phyloP scores from a whole-genome alignment of 2,888 invertebrate genomes.

The Xylota sylvarum region DNA sequence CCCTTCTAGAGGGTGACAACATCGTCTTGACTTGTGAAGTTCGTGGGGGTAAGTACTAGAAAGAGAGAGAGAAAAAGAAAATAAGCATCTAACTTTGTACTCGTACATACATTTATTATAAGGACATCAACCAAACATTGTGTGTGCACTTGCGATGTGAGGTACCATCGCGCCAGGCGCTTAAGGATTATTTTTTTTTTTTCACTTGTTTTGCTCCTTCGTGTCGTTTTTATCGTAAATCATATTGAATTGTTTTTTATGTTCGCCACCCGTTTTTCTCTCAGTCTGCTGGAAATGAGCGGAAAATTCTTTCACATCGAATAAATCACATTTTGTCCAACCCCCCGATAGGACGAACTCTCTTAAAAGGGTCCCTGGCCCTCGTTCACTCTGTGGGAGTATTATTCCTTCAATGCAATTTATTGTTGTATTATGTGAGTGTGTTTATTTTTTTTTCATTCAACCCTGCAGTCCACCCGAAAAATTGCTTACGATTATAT shows the following conservation, averaged over 20 bases:
- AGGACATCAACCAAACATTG: slow-evolving; percentile 35
- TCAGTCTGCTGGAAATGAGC: slow-evolving; percentile 62
- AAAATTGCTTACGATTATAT: slow-evolving; percentile 44
- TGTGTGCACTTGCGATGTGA: slow-evolving; percentile 56
- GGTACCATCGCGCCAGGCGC: slow-evolving; percentile 20
- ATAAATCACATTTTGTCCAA: slow-evolving; percentile 70
- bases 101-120: slow-evolving; percentile 9
- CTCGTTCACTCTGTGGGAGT: slow-evolving; percentile 12
- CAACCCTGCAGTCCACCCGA: slow-evolving; percentile 33
- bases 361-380: slow-evolving; percentile 62
- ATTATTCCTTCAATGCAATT: slow-evolving; percentile 52
- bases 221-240: slow-evolving; percentile 61
- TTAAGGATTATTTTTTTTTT: slow-evolving; percentile 14
- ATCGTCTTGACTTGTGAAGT: slow-evolving; percentile 94
- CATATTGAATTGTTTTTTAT: slow-evolving; percentile 69
- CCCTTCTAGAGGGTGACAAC: slow-evolving; percentile 92
- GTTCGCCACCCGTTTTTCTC: slow-evolving; percentile 49
- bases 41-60: slow-evolving; percentile 90
- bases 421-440: slow-evolving; percentile 51
- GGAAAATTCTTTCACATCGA: slow-evolving; percentile 72
- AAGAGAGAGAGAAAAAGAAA: slow-evolving; percentile 26
- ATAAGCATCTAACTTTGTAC: slow-evolving; percentile 29
- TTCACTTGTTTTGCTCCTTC: slow-evolving; percentile 6
- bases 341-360: slow-evolving; percentile 32
- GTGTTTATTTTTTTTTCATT: slow-evolving; percentile 13